phyloP scores from a whole-genome alignment of 1,140 invertebrate species.

The Helicoverpa armigera region DNA sequence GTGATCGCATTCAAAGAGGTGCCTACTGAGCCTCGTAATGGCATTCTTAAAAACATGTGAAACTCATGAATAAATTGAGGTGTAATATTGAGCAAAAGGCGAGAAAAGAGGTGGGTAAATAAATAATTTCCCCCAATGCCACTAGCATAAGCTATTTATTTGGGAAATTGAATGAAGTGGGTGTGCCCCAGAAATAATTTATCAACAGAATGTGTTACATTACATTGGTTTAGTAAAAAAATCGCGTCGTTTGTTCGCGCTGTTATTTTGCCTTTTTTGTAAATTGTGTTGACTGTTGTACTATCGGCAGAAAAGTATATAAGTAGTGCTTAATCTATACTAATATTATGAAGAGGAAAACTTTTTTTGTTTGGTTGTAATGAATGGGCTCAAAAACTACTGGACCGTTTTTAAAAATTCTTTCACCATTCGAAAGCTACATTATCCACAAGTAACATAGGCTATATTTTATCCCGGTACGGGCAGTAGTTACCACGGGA shows the following conservation, averaged over 20 bases:
- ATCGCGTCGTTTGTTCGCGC: constrained; percentile 59
- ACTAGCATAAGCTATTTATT: constrained; percentile 65
- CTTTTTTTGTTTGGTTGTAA: too few relatives aligned
- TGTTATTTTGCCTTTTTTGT: constrained; percentile 46
- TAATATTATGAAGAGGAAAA: too few relatives aligned
- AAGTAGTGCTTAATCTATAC: too few relatives aligned
- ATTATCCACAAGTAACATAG: too few relatives aligned
- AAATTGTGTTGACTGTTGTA: constrained; percentile 40
- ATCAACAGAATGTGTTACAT: constrained; percentile 66
- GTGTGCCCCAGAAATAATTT: constrained; percentile 62
- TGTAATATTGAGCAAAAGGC: constrained; percentile 48
- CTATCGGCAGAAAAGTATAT: neutral
- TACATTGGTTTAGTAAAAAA: constrained; percentile 59
- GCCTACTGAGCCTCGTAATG: constrained; percentile 41
- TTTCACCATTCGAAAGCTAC: too few relatives aligned
- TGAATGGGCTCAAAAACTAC: too few relatives aligned
- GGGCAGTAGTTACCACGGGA: too few relatives aligned
- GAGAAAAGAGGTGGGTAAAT: constrained; percentile 49
- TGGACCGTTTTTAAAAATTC: too few relatives aligned
- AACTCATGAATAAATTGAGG: constrained; percentile 59
- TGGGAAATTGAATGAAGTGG: constrained; percentile 61
- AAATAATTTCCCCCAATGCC: constrained; percentile 61
- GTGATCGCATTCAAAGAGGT: too few relatives aligned
- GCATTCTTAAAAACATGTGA: constrained; percentile 50
- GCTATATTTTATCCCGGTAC: too few relatives aligned